A percentile compares a stretch with the other conserved stretches of the same genome.
Conservation (phyloP, 2,888 invertebrate species). For the Philaethria dido region DNA sequence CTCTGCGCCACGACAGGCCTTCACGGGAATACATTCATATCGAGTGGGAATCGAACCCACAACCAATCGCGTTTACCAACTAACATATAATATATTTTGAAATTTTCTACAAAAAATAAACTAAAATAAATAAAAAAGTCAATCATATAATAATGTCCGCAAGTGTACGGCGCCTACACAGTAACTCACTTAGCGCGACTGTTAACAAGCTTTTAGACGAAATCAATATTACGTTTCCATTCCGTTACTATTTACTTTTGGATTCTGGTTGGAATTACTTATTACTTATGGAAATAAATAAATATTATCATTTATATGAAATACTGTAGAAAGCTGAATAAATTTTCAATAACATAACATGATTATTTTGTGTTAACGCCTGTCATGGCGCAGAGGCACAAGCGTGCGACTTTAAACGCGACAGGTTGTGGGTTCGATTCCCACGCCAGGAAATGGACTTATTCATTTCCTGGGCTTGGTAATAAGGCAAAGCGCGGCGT, state of each 20-base stretch:
- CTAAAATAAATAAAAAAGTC: constrained; percentile 6
- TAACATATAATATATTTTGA: not conserved
- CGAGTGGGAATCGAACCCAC: too few relatives aligned
- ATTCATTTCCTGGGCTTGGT: too few relatives aligned
- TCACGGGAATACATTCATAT: too few relatives aligned
- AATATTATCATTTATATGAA: not conserved
- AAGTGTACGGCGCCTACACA: constrained; percentile 45
- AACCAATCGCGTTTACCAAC: too few relatives aligned
- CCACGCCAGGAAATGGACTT: too few relatives aligned
- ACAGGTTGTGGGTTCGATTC: too few relatives aligned
- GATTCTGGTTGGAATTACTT: constrained; percentile 15
- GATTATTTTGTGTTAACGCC: too few relatives aligned
- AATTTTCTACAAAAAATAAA: not conserved
- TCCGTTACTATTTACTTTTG: constrained; percentile 29
- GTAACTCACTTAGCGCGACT: constrained; percentile 51
- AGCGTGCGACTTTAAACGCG: too few relatives aligned
- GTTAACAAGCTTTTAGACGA: constrained; percentile 48
- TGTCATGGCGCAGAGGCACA: too few relatives aligned
- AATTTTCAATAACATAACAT: too few relatives aligned
- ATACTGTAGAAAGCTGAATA: not conserved
- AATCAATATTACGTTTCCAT: constrained; percentile 36
- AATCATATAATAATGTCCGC: constrained; percentile 15
- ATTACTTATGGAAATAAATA: constrained; percentile 17
- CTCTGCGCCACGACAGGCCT: too few relatives aligned
- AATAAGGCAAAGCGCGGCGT: too few relatives aligned